phyloP scores from a whole-genome alignment of 2,113 vertebrate species.

The Lophotis ruficrista region DNA sequence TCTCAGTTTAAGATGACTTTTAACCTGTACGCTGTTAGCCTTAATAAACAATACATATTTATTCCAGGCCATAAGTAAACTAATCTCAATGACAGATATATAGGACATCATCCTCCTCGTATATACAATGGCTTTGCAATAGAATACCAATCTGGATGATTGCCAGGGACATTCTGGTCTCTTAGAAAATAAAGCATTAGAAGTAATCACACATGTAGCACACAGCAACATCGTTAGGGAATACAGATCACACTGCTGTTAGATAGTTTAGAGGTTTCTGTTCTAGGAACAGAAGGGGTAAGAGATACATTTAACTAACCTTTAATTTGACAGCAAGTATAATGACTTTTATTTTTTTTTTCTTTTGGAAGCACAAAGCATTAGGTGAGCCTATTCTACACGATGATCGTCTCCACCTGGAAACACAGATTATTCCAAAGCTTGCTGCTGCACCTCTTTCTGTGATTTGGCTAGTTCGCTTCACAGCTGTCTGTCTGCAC shows the following conservation, averaged over 20 bases:
- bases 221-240: neutral
- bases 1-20: neutral
- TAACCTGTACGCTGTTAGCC: neutral
- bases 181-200: neutral
- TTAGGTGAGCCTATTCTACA: neutral
- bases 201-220: neutral
- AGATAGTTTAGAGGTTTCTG: neutral
- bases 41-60: neutral
- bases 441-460: accelerated
- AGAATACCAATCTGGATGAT: neutral
- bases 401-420: neutral
- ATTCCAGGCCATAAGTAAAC: neutral
- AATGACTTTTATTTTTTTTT: neutral
- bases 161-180: neutral
- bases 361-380: neutral
- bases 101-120: neutral
- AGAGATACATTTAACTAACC: neutral
- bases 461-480: accelerated
- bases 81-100: neutral
- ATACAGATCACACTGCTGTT: neutral
- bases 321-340: neutral
- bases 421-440: neutral
- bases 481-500: neutral
- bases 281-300: neutral
- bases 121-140: neutral